Conservation (phyloP, 1,140 invertebrate genomes). For the Diploscapter pachys region DNA sequence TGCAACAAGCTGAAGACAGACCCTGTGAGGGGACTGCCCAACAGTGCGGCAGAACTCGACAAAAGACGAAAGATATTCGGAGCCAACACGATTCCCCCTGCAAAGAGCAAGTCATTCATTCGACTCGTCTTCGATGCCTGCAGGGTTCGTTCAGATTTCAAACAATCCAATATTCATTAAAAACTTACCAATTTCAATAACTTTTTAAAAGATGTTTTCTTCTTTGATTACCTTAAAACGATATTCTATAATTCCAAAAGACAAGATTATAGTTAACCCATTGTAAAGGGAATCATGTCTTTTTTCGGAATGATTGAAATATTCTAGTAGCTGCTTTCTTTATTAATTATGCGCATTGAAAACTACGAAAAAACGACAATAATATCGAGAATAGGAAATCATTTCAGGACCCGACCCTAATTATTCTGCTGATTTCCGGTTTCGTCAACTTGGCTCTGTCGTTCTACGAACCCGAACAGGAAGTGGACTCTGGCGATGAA, state of each 20-base stretch:
- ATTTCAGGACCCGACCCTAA: slow-evolving; percentile 55
- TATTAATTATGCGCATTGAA: no score
- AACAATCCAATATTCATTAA: background rate
- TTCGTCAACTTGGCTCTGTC: slow-evolving; percentile 56
- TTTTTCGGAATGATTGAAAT: background rate
- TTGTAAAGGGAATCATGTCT: slow-evolving; percentile 23
- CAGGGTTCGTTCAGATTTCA: slow-evolving; percentile 64
- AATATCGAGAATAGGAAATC: slow-evolving; percentile 4
- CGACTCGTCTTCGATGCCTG: slow-evolving; percentile 96
- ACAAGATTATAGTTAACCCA: background rate
- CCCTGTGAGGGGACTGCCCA: slow-evolving; percentile 80
- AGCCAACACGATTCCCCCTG: slow-evolving; percentile 94
- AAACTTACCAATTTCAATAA: background rate
- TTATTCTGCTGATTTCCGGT: slow-evolving; percentile 55
- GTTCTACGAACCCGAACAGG: slow-evolving; percentile 53
- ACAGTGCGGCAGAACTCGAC: slow-evolving; percentile 79
- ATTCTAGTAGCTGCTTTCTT: no score
- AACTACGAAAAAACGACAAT: no score
- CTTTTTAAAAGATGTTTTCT: no score
- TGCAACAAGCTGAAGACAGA: slow-evolving; percentile 88
- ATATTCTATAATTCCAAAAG: no score
- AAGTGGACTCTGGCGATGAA: slow-evolving; percentile 8
- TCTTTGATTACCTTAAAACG: no score
- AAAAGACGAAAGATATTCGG: slow-evolving; percentile 84
- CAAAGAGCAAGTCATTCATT: slow-evolving; percentile 96